Conservation (phyloP, 2,113 vertebrate genomes). For the Psilopsiagon aurifrons region DNA sequence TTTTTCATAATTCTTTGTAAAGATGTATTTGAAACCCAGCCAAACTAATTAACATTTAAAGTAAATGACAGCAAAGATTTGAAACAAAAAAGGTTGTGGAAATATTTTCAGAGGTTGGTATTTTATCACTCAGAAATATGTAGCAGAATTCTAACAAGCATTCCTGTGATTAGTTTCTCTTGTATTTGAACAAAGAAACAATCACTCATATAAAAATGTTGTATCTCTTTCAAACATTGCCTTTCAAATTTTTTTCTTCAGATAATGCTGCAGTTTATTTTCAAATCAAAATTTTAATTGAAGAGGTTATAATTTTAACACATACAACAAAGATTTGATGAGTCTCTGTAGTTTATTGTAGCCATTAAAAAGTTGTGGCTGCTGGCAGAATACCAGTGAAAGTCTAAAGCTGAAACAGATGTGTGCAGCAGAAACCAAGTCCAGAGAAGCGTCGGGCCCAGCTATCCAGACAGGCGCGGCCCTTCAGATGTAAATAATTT, state of each 20-base stretch:
- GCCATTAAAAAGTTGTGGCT: conserved; percentile 82
- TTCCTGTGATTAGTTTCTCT: conserved; percentile 68
- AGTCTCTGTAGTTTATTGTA: conserved; percentile 84
- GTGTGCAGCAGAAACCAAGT: conserved; percentile 76
- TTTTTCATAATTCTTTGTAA: background rate
- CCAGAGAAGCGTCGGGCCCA: conserved; percentile 65
- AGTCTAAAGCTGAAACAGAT: conserved; percentile 84
- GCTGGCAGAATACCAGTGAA: conserved; percentile 82
- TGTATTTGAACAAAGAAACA: conserved; percentile 45
- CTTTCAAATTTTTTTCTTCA: conserved; percentile 12
- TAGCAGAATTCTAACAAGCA: conserved; percentile 52
- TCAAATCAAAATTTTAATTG: conserved; percentile 78
- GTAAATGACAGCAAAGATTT: conserved; percentile 15
- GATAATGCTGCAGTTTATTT: conserved; percentile 36
- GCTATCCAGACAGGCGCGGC: conserved; percentile 59
- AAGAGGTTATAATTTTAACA: conserved; percentile 82
- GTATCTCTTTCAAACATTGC: conserved; percentile 11
- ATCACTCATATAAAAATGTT: background rate
- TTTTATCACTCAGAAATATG: conserved; percentile 67
- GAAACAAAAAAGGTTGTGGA: conserved; percentile 62
- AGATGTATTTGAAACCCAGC: background rate
- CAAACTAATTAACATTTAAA: conserved; percentile 4
- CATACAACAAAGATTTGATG: conserved; percentile 82
- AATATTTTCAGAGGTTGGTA: conserved; percentile 67
- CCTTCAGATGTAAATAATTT: conserved; percentile 67